phyloP scores from a whole-genome alignment of 2,888 invertebrate genomes.

The Callyntrura guangdongensis region DNA sequence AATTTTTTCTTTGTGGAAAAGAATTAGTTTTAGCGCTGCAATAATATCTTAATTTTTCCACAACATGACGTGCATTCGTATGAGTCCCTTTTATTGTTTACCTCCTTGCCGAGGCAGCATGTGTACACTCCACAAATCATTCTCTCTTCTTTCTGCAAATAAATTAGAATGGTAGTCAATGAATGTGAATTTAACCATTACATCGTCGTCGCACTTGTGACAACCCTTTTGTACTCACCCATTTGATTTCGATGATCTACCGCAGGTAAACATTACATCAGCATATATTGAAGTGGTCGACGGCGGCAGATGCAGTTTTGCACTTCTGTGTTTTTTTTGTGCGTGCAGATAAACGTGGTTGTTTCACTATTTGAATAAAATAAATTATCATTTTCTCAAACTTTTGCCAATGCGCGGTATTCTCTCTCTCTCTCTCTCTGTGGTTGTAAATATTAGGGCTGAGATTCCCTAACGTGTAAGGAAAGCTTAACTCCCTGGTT shows the following conservation, averaged over 20 bases:
- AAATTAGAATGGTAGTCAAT: slow-evolving; percentile 54
- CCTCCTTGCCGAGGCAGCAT: not conserved
- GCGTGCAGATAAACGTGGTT: not conserved
- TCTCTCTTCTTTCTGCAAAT: slow-evolving; percentile 23
- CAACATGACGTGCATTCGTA: slow-evolving; percentile 54
- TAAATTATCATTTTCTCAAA: not conserved
- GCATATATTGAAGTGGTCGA: not conserved
- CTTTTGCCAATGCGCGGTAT: not conserved
- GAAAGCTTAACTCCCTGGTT: not conserved
- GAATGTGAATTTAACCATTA: slow-evolving; percentile 63
- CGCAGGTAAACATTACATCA: slow-evolving; percentile 43
- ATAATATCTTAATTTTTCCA: slow-evolving; percentile 32
- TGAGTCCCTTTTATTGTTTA: not conserved
- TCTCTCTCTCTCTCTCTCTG: not conserved
- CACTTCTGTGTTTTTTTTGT: not conserved
- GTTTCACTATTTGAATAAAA: slow-evolving; percentile 15
- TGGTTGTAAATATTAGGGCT: not conserved
- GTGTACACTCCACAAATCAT: not conserved
- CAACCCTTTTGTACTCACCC: slow-evolving; percentile 49
- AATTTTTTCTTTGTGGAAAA: too few species aligned
- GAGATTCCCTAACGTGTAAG: not conserved
- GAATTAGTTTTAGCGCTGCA: not conserved
- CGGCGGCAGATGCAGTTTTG: not conserved
- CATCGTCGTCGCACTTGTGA: slow-evolving; percentile 40
- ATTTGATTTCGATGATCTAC: slow-evolving; percentile 57